phyloP scores from a whole-genome alignment of 2,888 invertebrate genomes.

The Hirtodrosophila trivittata region DNA sequence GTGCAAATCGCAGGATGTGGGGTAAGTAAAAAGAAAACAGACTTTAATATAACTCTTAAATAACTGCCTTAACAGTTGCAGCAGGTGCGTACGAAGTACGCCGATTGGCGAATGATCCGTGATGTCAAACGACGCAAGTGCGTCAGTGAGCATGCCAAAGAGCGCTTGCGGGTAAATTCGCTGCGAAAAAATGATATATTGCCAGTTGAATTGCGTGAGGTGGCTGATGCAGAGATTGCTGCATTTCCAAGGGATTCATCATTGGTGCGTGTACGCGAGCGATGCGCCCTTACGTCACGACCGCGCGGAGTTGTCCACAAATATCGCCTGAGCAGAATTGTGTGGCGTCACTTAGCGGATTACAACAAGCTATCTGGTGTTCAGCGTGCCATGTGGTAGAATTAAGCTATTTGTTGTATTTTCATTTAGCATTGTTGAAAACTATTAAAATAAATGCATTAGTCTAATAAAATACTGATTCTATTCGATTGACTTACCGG shows the following conservation, averaged over 20 bases:
- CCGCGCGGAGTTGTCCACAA: conserved; percentile 90
- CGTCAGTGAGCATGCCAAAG: conserved; percentile 89
- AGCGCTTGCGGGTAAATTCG: conserved; percentile 91
- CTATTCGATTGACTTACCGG: conserved; percentile 2
- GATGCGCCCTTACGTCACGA: conserved; percentile 96
- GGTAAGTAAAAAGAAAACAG: conserved; percentile 58
- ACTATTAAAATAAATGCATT: conserved; percentile 13
- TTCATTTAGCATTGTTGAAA: conserved; percentile 39
- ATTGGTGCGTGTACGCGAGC: conserved; percentile 87
- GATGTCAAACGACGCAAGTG: conserved; percentile 93
- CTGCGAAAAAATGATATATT: conserved; percentile 93
- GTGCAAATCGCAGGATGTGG: conserved; percentile 77
- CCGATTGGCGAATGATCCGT: conserved; percentile 92
- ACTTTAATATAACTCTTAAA: background rate
- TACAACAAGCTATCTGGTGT: conserved; percentile 96
- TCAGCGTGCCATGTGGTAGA: conserved; percentile 95
- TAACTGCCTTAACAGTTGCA: conserved; percentile 88
- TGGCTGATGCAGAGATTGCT: conserved; percentile 90
- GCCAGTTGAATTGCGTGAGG: conserved; percentile 91
- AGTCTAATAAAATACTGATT: conserved; percentile 13
- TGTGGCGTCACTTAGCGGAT: conserved; percentile 96
- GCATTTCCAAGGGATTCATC: conserved; percentile 91
- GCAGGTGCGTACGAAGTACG: conserved; percentile 90
- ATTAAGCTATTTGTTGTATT: conserved; percentile 15
- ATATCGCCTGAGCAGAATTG: conserved; percentile 95